Percentiles rank a stretch among this genome's conserved stretches.
Conservation (phyloP, 2,113 vertebrate species). For the Xiphophorus hellerii region DNA sequence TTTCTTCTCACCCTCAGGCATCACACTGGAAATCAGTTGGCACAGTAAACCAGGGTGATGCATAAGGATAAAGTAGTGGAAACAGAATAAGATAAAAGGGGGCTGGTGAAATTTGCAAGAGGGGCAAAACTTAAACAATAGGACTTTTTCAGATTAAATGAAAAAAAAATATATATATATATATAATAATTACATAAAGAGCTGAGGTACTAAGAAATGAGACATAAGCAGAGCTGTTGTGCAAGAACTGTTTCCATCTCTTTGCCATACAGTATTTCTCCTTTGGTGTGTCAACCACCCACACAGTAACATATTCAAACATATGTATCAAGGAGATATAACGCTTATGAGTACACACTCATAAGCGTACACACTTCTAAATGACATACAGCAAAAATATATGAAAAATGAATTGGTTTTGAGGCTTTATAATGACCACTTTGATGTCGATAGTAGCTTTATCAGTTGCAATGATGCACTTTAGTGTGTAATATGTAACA, state of each 20-base stretch:
- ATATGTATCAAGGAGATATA: constrained; percentile 35
- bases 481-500: background rate
- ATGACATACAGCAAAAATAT: background rate
- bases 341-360: constrained; percentile 6
- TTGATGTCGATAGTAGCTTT: background rate
- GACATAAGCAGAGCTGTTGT: constrained; percentile 17
- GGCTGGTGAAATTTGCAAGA: constrained; percentile 9
- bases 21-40: constrained; percentile 54
- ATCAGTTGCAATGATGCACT: no score
- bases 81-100: constrained; percentile 5
- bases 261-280: constrained; percentile 22
- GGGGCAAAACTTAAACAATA: constrained; percentile 1
- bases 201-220: constrained; percentile 16
- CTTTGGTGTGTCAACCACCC: constrained; percentile 46
- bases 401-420: background rate
- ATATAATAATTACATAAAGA: background rate
- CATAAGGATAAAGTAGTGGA: constrained; percentile 52
- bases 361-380: no score
- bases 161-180: background rate
- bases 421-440: background rate
- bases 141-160: background rate
- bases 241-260: constrained; percentile 6
- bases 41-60: constrained; percentile 36
- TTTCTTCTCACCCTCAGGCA: constrained; percentile 55
- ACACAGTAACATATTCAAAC: constrained; percentile 54